These are phyloP conservation scores for Vireo altiloquus DNA, from an alignment of 2,113 vertebrate species.

Conservation along the genomic window DNA sequence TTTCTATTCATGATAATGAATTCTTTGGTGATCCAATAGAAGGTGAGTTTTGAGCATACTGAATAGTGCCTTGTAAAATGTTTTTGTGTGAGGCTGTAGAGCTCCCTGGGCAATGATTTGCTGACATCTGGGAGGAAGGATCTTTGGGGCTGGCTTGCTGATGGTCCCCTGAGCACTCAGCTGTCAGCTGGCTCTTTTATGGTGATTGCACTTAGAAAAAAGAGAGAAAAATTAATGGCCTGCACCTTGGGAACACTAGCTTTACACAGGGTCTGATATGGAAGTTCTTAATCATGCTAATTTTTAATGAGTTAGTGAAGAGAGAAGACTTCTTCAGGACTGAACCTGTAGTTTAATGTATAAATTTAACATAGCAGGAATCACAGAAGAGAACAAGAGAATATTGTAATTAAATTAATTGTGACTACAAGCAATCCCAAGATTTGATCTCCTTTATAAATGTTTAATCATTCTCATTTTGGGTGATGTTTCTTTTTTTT, in stretches of 20 bases:
- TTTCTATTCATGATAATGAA: conserved; percentile 97
- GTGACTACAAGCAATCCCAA: not conserved
- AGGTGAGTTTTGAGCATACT: conserved; percentile 69
- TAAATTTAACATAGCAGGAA: not conserved
- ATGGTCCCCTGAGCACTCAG: not conserved
- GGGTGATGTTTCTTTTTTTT: not conserved
- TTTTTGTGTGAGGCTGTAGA: not conserved
- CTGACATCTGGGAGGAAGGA: not conserved
- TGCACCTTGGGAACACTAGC: not conserved
- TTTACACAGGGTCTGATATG: not conserved
- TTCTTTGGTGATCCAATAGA: conserved; percentile 93
- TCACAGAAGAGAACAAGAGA: not conserved
- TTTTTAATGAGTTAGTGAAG: not conserved
- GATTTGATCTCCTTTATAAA: not conserved
- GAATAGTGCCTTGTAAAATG: not conserved
- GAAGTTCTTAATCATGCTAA: not conserved
- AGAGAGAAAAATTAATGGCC: not conserved
- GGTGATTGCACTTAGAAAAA: conserved; percentile 15
- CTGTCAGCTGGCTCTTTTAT: conserved; percentile 28
- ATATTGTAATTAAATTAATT: not conserved
- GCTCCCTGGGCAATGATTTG: not conserved
- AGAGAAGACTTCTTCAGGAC: not conserved
- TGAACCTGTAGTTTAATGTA: not conserved
- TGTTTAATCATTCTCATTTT: not conserved
- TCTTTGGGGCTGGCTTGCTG: not conserved